A percentile compares a stretch with the other conserved stretches of the same genome.
Evolutionary conservation across 2,113 vertebrate genomes (phyloP).

Genomic region (Upupa epops): DNA sequence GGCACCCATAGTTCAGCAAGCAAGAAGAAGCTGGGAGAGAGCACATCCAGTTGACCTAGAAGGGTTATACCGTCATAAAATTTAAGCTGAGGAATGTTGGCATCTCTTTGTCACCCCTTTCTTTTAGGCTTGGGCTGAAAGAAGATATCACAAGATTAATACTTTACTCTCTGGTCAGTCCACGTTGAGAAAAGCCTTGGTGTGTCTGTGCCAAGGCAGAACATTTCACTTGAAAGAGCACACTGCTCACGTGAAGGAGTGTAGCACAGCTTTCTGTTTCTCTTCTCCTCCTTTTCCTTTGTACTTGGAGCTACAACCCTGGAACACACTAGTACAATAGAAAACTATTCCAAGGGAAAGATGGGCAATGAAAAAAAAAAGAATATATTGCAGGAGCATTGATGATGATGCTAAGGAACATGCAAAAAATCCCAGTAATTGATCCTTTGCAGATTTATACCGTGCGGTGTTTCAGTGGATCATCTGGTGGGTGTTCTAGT

Average conservation of each 20-base stretch:
- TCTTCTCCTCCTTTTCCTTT: slow-evolving; percentile 9
- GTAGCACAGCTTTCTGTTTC: neutral
- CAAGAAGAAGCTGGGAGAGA: neutral
- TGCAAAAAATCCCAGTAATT: neutral
- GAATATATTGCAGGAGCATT: neutral
- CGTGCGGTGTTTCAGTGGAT: neutral
- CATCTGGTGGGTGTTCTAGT: neutral
- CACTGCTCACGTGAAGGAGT: neutral
- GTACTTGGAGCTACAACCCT: neutral
- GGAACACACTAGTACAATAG: neutral
- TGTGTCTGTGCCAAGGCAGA: neutral
- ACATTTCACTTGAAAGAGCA: neutral
- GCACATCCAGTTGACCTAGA: neutral
- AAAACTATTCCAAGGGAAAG: neutral
- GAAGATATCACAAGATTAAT: neutral
- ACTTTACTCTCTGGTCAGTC: neutral
- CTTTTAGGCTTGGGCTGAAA: neutral
- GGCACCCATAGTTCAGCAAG: neutral
- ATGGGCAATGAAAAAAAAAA: neutral
- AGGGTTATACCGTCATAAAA: neutral
- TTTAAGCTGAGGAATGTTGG: neutral
- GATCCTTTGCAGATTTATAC: neutral
- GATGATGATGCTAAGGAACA: neutral
- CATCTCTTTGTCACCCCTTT: neutral
- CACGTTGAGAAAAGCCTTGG: neutral